Evolutionary conservation across 2,888 invertebrate genomes (phyloP), one percentile per base, ranked within the genome.

Genomic region (Tetranychus truncatus): DNA sequence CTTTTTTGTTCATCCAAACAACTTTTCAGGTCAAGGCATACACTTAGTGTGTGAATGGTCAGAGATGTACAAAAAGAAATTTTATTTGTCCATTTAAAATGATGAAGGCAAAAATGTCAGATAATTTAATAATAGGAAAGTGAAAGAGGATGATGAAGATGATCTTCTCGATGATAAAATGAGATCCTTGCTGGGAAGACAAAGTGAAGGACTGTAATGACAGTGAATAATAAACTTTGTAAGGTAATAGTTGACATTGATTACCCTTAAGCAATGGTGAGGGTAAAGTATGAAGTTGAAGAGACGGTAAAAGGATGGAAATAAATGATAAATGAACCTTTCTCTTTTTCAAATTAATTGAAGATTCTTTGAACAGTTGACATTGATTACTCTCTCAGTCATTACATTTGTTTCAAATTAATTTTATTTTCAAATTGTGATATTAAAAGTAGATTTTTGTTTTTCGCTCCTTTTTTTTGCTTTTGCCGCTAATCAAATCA

Each of bases 21-120:
- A 15, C 46, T 2, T 0, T 55, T 34, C 34, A 34, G 55, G 15
- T 55, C 55, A 55, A 55, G 55, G 55, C 11, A 15, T 15, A 3
- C 55, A 55, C 2, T 55, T 55, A 55, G 55, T 15, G 55, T 9
- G 55, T 55, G 55, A 55, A 15, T 15, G 7, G 9, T 7, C 9
- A 55, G 15, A 15, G 55, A 55, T 55, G 55, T 15, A 15, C 55
- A 55, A 55, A 15, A 55, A 7, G 55, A 55, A 55, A 3, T 55
- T 55, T 55, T 55, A 55, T 55, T 55, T 55, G 55, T 55, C 55
- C 55, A 55, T 55, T 55, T 55, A 55, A 55, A 55, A 55, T 55
- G 55, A 55, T 55, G 55, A 55, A 55, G 55, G 55, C 15, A 55
- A 15, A 55, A 15, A 55, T 55, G 55, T 15, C 9, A 55, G 55